Evolutionary conservation across 2,888 invertebrate genomes (phyloP), one percentile per base, ranked within the genome.

Genomic region (Pogonocherus hispidulus): DNA sequence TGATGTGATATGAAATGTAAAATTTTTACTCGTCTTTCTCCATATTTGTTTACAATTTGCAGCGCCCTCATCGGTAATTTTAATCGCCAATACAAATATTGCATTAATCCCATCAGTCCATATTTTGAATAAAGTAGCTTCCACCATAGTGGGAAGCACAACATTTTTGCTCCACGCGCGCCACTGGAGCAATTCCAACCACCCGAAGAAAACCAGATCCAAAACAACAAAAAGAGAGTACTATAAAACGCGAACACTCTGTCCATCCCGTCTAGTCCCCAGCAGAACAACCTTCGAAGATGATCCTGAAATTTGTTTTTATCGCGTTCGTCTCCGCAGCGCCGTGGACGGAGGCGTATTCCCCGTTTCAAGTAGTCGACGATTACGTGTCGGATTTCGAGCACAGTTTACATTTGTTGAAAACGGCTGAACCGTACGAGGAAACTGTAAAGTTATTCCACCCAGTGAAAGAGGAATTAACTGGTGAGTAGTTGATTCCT

Each of bases 301-400:
- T 57, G 59, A 20, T 23, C 16, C 23, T 20, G 27, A 16, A 27
- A 47, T 32, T 27, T 18, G 32, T 52, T 32, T 9, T 52, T 1
- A 8, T 32, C 27, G 14, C 18, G 27, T 52, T 23, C 11, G 16
- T 27, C 9, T 52, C 52, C 9, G n/a, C n/a, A 11, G 8, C 22
- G 9, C 9, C n/a, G 32, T 27, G 32, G 27, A 47, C 44, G 16
- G 14, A 22, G 8, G 69, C 65, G 35, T 56, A 41, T 14, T 79
- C 80, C 1, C 84, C 84, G 0, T 84, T 84, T 66, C 78, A 80
- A 51, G 63, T 82, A 23, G 77, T 81, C 19, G 83, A 84, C 4
- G 75, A 81, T 23, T 84, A 83, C 72, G 74, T 84, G 2, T 74
- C 79, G 47, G 76, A 77, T 20, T 83, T 80, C 68, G 64, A 76